Evolutionary conservation across 2,888 invertebrate species (phyloP).

Genomic region (Tachina fera): DNA sequence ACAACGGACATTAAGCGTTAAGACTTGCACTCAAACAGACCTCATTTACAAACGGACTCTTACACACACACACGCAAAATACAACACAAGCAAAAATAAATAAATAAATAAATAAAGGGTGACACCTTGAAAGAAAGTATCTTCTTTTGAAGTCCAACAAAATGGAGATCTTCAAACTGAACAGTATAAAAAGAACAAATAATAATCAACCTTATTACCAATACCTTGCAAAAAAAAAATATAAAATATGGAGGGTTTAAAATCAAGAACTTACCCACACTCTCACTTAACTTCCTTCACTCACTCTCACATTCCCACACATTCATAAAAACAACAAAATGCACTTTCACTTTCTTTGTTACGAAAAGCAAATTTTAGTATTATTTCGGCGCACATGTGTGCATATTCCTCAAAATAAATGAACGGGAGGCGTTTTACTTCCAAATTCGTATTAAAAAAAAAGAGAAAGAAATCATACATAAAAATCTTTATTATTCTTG

Average conservation of each 20-base stretch:
- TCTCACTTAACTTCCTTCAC: too few species aligned
- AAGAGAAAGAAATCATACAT: slow-evolving; percentile 12
- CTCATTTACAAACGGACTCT: neutral
- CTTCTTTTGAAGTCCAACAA: slow-evolving; percentile 61
- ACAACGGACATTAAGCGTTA: slow-evolving; percentile 56
- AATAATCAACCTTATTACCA: slow-evolving; percentile 32
- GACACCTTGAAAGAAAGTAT: slow-evolving; percentile 60
- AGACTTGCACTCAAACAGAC: slow-evolving; percentile 59
- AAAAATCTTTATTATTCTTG: slow-evolving; percentile 19
- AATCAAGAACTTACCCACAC: neutral
- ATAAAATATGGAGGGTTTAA: slow-evolving; percentile 20
- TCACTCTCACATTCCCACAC: slow-evolving; percentile 2
- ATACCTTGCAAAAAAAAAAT: slow-evolving; percentile 10
- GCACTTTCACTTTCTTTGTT: slow-evolving; percentile 54
- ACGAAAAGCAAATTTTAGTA: slow-evolving; percentile 2
- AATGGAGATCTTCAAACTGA: slow-evolving; percentile 47
- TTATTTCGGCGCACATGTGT: slow-evolving; percentile 45
- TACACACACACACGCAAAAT: neutral
- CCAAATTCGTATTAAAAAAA: slow-evolving; percentile 1
- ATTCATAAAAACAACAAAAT: neutral
- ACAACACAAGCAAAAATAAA: neutral
- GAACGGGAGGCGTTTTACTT: slow-evolving; percentile 41
- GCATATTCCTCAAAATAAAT: neutral
- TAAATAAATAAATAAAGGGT: slow-evolving; percentile 53
- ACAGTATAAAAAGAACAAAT: neutral